A percentile compares a stretch with the other conserved stretches of the same genome.
Conservation (phyloP, 2,113 vertebrate genomes). For the Lichenostomus cassidix region DNA sequence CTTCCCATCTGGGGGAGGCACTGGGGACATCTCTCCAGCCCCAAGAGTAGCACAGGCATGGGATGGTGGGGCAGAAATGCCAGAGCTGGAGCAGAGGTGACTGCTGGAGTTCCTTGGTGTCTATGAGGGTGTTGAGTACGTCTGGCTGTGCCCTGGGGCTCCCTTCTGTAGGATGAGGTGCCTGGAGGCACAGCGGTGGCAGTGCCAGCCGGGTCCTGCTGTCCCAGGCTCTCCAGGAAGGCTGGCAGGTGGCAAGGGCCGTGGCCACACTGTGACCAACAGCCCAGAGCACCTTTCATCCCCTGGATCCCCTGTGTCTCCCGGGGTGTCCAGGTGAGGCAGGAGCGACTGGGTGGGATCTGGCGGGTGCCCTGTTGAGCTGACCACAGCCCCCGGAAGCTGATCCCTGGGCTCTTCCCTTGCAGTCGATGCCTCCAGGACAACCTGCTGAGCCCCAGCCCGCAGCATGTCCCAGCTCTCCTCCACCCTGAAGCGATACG, state of each 20-base stretch:
- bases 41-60: rapidly evolving
- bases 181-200: not conserved
- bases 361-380: rapidly evolving
- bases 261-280: not conserved
- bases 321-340: not conserved
- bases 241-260: not conserved
- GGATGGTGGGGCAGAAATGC: too few species aligned
- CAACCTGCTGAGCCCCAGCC: conserved; percentile 65
- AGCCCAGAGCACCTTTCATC: not conserved
- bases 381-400: rapidly evolving
- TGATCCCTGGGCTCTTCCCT: conserved; percentile 26
- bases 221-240: not conserved
- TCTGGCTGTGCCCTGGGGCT: not conserved
- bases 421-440: conserved; percentile 88
- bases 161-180: not conserved
- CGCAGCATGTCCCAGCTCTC: conserved; percentile 94
- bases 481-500: conserved; percentile 90
- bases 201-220: not conserved
- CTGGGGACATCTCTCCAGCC: not conserved
- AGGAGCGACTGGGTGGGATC: not conserved
- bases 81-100: not conserved
- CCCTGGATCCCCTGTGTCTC: not conserved
- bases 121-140: rapidly evolving
- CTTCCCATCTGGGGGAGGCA: not conserved
- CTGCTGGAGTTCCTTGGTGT: not conserved